These are phyloP conservation scores for Halcyon badia DNA, from an alignment of 2,797 vertebrate genomes.

Conservation along the genomic window DNA sequence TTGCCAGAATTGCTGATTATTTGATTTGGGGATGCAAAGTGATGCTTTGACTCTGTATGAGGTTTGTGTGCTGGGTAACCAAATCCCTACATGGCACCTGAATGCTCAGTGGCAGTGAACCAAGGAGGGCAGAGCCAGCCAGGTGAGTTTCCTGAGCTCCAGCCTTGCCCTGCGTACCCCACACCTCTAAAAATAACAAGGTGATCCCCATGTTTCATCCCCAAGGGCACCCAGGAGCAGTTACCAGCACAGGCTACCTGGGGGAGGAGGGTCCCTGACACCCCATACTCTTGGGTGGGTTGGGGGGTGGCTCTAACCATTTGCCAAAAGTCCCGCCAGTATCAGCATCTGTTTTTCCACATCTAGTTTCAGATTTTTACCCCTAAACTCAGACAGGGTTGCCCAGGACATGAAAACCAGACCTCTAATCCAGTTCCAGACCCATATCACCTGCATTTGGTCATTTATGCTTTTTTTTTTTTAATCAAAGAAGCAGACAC, in stretches of 20 bases:
- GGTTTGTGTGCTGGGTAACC: not conserved
- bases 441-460: fast-evolving
- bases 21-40: not conserved
- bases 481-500: not conserved
- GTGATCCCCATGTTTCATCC: not conserved
- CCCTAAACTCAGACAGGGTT: not conserved
- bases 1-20: not conserved
- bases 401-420: fast-evolving
- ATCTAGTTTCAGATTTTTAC: not conserved
- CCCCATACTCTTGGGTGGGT: not conserved
- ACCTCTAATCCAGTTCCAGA: not conserved
- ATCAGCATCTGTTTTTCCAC: fast-evolving
- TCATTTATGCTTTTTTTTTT: not conserved
- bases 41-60: not conserved
- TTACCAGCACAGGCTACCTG: not conserved
- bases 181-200: not conserved
- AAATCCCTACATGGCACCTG: fast-evolving
- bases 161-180: not conserved
- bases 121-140: not conserved
- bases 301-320: fast-evolving
- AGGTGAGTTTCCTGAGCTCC: not conserved
- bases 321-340: not conserved
- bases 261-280: not conserved
- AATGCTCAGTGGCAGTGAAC: not conserved
- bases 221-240: not conserved